phyloP scores from a whole-genome alignment of 2,888 invertebrate species.

The Pseudococcus viburni region DNA sequence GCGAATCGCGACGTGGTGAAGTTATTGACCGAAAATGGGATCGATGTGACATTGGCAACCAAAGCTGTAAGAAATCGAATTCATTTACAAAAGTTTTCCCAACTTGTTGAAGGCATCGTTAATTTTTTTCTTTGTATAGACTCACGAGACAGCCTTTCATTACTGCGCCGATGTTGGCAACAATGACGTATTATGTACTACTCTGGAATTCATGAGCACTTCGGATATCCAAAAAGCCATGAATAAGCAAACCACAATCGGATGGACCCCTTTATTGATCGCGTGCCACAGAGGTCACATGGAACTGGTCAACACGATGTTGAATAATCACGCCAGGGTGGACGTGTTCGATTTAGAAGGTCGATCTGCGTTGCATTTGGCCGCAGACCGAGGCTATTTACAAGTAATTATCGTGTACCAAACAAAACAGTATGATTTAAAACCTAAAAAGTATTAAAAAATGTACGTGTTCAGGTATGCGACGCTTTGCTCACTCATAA shows the following conservation, averaged over 20 bases:
- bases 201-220: slow-evolving; percentile 91
- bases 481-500: slow-evolving; percentile 93
- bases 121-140: slow-evolving; percentile 72
- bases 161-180: slow-evolving; percentile 96
- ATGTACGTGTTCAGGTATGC: slow-evolving; percentile 78
- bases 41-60: slow-evolving; percentile 88
- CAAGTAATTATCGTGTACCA: slow-evolving; percentile 69
- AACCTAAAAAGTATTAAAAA: not conserved
- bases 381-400: slow-evolving; percentile 93
- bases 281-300: slow-evolving; percentile 97
- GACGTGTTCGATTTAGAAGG: slow-evolving; percentile 99
- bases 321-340: slow-evolving; percentile 95
- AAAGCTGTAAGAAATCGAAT: slow-evolving; percentile 73
- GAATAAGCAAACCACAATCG: slow-evolving; percentile 92
- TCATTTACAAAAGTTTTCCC: not conserved
- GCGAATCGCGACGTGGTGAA: slow-evolving; percentile 85
- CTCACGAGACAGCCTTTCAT: slow-evolving; percentile 95
- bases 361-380: slow-evolving; percentile 93
- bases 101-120: not conserved
- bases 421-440: not conserved
- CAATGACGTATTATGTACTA: slow-evolving; percentile 93
- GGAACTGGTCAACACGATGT: slow-evolving; percentile 90
- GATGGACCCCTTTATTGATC: slow-evolving; percentile 97
- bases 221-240: slow-evolving; percentile 93
- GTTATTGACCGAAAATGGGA: slow-evolving; percentile 90